A percentile compares a stretch with the other conserved stretches of the same genome.
These are phyloP conservation scores for Montipora cactus DNA, from an alignment of 64 coral and sea anemone genomes.

Conservation along the genomic window DNA sequence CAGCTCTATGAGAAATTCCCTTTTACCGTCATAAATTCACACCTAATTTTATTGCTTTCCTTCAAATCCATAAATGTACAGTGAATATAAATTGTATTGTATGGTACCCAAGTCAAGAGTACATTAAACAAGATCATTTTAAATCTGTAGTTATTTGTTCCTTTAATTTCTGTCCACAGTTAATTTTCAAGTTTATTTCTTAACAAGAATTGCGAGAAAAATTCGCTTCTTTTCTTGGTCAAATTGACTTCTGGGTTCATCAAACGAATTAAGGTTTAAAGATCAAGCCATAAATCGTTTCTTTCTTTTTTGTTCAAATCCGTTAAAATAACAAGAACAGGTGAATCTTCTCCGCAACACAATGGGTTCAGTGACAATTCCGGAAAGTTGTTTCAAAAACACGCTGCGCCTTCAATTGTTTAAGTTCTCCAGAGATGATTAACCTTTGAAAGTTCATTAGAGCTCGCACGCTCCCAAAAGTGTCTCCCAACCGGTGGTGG, in stretches of 20 bases:
- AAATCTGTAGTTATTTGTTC: background rate
- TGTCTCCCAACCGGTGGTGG: background rate
- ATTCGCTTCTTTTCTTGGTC: background rate
- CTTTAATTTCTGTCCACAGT: background rate
- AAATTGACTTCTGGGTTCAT: background rate
- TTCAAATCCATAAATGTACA: background rate
- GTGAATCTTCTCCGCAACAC: background rate
- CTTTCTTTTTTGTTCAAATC: background rate
- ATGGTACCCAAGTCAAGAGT: background rate
- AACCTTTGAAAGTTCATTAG: slow-evolving; percentile 35
- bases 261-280: background rate
- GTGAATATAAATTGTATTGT: background rate
- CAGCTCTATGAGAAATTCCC: no score
- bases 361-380: background rate
- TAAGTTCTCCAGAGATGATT: slow-evolving; percentile 22
- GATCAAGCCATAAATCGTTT: background rate
- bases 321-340: slow-evolving; percentile 37
- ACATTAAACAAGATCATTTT: background rate
- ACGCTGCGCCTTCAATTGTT: background rate
- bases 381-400: slow-evolving; percentile 48
- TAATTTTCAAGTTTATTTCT: background rate
- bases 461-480: slow-evolving; percentile 5
- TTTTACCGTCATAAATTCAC: background rate
- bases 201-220: background rate
- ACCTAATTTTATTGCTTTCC: background rate